Percentiles rank a stretch among this genome's conserved stretches.
Evolutionary conservation across 1,140 invertebrate species (phyloP).

Genomic region (Phocides pigmalion): DNA sequence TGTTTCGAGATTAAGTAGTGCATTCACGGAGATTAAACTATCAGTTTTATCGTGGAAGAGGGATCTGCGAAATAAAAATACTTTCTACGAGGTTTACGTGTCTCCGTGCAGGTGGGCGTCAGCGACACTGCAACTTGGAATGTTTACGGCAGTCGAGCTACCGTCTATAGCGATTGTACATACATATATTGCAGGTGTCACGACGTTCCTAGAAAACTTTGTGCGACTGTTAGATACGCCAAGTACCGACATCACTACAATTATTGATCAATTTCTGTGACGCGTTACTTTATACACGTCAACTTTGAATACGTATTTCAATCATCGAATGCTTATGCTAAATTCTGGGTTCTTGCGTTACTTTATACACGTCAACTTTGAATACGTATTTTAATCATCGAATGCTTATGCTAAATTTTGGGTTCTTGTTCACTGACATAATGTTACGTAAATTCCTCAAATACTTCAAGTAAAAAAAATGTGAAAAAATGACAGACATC

Average conservation of each 20-base stretch:
- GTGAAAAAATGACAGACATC: too few species aligned
- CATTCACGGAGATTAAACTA: background rate
- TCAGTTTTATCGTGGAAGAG: constrained; percentile 6
- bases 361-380: background rate
- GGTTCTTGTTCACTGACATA: too few species aligned
- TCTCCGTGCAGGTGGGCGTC: background rate
- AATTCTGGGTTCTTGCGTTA: too few species aligned
- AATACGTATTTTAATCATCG: too few species aligned
- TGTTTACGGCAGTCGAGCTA: background rate
- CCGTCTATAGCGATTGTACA: background rate
- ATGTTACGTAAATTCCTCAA: too few species aligned
- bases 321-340: too few species aligned
- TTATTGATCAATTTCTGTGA: background rate
- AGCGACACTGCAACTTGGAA: background rate
- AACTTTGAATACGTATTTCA: too few species aligned
- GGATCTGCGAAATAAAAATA: background rate
- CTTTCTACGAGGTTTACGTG: background rate
- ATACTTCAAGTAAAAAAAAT: too few species aligned
- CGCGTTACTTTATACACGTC: background rate
- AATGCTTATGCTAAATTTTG: too few species aligned
- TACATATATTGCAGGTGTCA: background rate
- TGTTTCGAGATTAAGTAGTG: background rate
- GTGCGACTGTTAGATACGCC: too few species aligned
- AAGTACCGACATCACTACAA: background rate
- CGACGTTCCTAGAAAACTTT: background rate